Conservation (phyloP, 2,888 invertebrate species). For the Cremastinae sp. region DNA sequence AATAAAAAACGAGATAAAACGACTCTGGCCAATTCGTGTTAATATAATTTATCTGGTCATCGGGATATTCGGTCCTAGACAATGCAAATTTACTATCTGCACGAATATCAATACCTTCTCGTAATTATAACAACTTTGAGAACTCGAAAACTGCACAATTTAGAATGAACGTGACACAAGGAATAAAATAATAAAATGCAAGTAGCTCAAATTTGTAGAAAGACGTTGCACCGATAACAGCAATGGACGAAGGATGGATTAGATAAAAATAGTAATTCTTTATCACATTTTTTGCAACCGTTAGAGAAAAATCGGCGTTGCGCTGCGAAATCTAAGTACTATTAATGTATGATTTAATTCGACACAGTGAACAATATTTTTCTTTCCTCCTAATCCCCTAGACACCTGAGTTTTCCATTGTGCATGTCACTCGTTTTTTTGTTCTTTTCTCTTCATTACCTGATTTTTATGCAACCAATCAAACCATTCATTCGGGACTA, state of each 20-base stretch:
- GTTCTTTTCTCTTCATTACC: neutral
- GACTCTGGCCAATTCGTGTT: neutral
- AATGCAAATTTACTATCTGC: slow-evolving; percentile 19
- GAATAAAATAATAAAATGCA: slow-evolving; percentile 30
- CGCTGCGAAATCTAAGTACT: slow-evolving; percentile 63
- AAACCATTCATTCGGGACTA: slow-evolving; percentile 46
- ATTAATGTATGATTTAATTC: slow-evolving; percentile 63
- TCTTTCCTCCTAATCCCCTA: slow-evolving; percentile 42
- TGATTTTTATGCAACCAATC: slow-evolving; percentile 10
- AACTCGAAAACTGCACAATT: slow-evolving; percentile 22
- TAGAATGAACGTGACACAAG: slow-evolving; percentile 15
- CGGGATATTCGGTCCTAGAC: neutral
- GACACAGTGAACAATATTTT: slow-evolving; percentile 54
- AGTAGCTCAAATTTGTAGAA: neutral
- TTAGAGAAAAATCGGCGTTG: slow-evolving; percentile 60
- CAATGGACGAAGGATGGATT: slow-evolving; percentile 56
- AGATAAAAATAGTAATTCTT: slow-evolving; percentile 62
- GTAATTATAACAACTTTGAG: slow-evolving; percentile 10
- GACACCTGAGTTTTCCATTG: slow-evolving; percentile 57
- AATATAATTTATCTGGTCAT: slow-evolving; percentile 7
- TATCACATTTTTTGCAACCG: slow-evolving; percentile 64
- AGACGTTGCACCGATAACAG: slow-evolving; percentile 58
- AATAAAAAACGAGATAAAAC: neutral
- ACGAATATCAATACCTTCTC: slow-evolving; percentile 15
- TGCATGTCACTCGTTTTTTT: slow-evolving; percentile 18